Evolutionary conservation across 2,888 invertebrate species (phyloP).

Genomic region (Margaritifera margaritifera): DNA sequence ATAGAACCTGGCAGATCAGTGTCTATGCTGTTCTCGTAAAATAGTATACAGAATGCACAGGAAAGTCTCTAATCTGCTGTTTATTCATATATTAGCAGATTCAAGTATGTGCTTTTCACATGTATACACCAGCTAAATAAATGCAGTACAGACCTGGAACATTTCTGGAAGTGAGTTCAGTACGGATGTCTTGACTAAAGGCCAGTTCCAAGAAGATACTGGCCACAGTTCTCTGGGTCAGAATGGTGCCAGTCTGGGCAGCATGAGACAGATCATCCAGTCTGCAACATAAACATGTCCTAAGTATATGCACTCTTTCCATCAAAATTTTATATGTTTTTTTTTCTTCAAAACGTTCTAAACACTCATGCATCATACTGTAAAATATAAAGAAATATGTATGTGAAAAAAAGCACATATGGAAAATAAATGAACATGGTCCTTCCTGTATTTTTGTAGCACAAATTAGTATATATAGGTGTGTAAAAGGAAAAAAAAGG

Average conservation of each 20-base stretch:
- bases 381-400: conserved; percentile 2
- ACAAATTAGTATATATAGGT: too few species aligned
- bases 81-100: too few species aligned
- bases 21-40: too few species aligned
- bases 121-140: too few species aligned
- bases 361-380: conserved; percentile 1
- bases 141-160: conserved; percentile 53
- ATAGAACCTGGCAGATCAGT: too few species aligned
- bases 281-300: conserved; percentile 25
- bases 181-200: conserved; percentile 61
- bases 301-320: neutral
- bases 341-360: neutral
- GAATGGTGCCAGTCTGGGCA: conserved; percentile 53
- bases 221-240: conserved; percentile 61
- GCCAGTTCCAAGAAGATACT: conserved; percentile 67
- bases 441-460: too few species aligned
- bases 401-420: conserved; percentile 3
- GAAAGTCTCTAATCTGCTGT: too few species aligned
- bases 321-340: neutral
- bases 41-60: too few species aligned
- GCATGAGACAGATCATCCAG: conserved; percentile 65
- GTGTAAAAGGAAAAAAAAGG: too few species aligned
- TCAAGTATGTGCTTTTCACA: too few species aligned
- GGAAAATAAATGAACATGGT: neutral
- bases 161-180: conserved; percentile 60